Base-by-base conservation (phyloP, 2,888 invertebrate species). In the Lepidocyrtinus sp. region DNA sequence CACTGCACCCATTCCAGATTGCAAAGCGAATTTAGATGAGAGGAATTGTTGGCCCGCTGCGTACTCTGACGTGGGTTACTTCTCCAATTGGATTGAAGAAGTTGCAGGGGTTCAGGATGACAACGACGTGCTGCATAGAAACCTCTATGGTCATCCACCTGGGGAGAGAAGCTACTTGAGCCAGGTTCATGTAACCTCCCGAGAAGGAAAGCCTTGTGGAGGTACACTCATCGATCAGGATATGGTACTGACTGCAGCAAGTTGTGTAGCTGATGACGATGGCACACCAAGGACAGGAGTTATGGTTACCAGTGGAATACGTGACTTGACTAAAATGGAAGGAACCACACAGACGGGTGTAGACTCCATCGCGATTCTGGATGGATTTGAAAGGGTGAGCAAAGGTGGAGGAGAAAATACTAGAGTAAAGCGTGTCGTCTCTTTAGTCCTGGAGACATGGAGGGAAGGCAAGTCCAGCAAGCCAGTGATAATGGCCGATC, bases 191-290 rank as follows among this genome's bases (percentile, higher is more conserved):
- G 59, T 71, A 27, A 2, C 19, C 1, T 2, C 61, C 15, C 9
- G 12, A 1, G 22, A 61, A 25, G 61, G 61, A n/a, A 9, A n/a
- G 1, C 1, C 27, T 17, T 75, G 74, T 21, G 67, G 67, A 55
- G 74, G 74, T 1, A 65, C 74, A 5, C 50, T 75, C n/a, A n/a
- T 75, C 0, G 22, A 15, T n/a, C 3, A 59, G 17, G 25, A 67
- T 21, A 12, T 25, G 1, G 50, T 73, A 1, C 25, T 73, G 1
- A 67, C 59, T 1, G 74, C 67, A 1, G 65, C 27, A 15, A 45
- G 46, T 50, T 75, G 74, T 19, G 55, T 75, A 5, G 36, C n/a
- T 0, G 22, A 25, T 0, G 71, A 71, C 7, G 36, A 61, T 17
- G 71, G 71, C 9, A 62, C n/a, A 5, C 15, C 3, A 24, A 71